Percentiles rank a stretch among this genome's conserved stretches.
Evolutionary conservation across 1,140 invertebrate genomes (phyloP).

Genomic region (Procambarus clarkii): DNA sequence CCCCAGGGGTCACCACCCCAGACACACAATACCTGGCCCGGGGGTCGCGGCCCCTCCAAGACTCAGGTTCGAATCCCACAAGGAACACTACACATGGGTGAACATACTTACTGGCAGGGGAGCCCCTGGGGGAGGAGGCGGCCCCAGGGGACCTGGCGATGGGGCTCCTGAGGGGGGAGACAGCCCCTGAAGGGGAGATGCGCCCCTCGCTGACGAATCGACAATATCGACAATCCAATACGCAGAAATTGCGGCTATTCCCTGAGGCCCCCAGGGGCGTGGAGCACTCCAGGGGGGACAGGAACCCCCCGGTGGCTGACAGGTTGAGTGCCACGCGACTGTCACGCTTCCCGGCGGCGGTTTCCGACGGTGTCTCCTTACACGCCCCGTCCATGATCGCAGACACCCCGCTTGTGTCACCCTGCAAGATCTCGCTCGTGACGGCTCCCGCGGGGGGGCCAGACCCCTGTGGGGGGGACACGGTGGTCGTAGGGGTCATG

Average conservation of each 20-base stretch:
- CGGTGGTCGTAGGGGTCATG: slow-evolving; percentile 15
- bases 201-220: slow-evolving; percentile 63
- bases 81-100: too few relatives aligned
- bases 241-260: slow-evolving; percentile 29
- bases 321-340: slow-evolving; percentile 16
- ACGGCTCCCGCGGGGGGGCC: background rate
- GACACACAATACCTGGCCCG: too few relatives aligned
- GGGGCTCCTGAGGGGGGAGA: slow-evolving; percentile 57
- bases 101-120: slow-evolving; percentile 48
- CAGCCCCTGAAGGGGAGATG: slow-evolving; percentile 45
- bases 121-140: slow-evolving; percentile 25
- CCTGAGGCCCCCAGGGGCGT: slow-evolving; percentile 36
- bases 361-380: background rate
- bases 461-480: slow-evolving; percentile 3
- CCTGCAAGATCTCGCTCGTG: background rate
- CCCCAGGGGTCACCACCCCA: too few relatives aligned
- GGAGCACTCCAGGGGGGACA: slow-evolving; percentile 58
- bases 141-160: slow-evolving; percentile 42
- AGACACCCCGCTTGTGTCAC: background rate
- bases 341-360: background rate
- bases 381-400: background rate
- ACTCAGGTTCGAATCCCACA: too few relatives aligned
- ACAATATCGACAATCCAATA: slow-evolving; percentile 65
- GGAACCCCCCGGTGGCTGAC: slow-evolving; percentile 31
- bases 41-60: too few relatives aligned